Percentiles rank a stretch among this genome's conserved stretches.
Evolutionary conservation across 1,140 invertebrate species (phyloP).

Genomic region (Plectrocnemia conspersa): DNA sequence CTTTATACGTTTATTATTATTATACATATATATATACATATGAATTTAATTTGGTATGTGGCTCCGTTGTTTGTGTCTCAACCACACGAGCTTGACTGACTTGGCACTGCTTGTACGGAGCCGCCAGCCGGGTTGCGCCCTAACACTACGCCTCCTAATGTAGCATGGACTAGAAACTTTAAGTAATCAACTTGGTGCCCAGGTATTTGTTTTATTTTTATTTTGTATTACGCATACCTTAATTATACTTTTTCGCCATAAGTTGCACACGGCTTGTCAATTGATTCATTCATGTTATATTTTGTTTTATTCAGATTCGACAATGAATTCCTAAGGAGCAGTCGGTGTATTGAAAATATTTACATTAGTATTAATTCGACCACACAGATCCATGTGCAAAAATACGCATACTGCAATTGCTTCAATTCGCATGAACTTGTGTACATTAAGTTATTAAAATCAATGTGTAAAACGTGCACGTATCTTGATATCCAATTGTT

Average conservation of each 20-base stretch:
- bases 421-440: too few species aligned
- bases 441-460: too few species aligned
- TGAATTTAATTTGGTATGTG: slow-evolving; percentile 33
- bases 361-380: too few species aligned
- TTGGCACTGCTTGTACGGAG: slow-evolving; percentile 35
- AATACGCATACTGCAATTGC: too few species aligned
- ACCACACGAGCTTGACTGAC: slow-evolving; percentile 32
- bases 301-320: slow-evolving; percentile 6
- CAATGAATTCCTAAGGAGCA: slow-evolving; percentile 1
- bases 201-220: slow-evolving; percentile 37
- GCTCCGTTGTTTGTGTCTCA: slow-evolving; percentile 34
- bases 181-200: slow-evolving; percentile 35
- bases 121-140: slow-evolving; percentile 23
- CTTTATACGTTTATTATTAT: slow-evolving; percentile 16
- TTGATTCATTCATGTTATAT: slow-evolving; percentile 1
- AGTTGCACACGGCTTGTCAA: slow-evolving; percentile 27
- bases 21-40: slow-evolving; percentile 20
- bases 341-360: slow-evolving; percentile 8
- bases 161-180: slow-evolving; percentile 36
- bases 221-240: slow-evolving; percentile 33
- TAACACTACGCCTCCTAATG: slow-evolving; percentile 34
- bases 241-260: slow-evolving; percentile 20
- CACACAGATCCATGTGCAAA: too few species aligned
- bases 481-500: too few species aligned
- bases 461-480: too few species aligned